Evolutionary conservation across 2,797 vertebrate species (phyloP).

Genomic region (Trachurus trachurus): DNA sequence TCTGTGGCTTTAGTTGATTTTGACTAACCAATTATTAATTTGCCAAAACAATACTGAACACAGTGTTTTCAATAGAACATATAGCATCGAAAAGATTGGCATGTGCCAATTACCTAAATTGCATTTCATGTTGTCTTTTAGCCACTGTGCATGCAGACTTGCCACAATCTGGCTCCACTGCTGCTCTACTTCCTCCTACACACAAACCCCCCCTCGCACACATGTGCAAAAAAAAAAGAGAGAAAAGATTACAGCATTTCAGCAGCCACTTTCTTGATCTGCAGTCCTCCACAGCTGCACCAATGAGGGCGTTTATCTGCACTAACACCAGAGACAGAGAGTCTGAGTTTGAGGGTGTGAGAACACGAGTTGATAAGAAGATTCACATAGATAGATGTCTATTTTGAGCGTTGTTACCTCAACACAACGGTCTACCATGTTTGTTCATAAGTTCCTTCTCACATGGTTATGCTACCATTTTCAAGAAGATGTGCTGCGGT

Average conservation of each 20-base stretch:
- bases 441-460: background rate
- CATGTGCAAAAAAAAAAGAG: too few species aligned
- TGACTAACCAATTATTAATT: background rate
- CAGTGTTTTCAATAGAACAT: background rate
- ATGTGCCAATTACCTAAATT: background rate
- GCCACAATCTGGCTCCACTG: background rate
- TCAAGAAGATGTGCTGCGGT: background rate
- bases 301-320: too few species aligned
- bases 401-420: background rate
- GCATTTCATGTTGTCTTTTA: background rate
- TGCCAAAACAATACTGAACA: background rate
- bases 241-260: conserved; percentile 2
- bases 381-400: background rate
- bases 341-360: conserved; percentile 22
- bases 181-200: conserved; percentile 1
- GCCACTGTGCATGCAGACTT: background rate
- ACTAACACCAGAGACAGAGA: conserved; percentile 46
- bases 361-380: background rate
- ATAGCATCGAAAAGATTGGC: background rate
- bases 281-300: background rate
- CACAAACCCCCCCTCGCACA: background rate
- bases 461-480: background rate
- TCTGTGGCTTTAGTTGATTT: background rate
- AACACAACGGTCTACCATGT: background rate
- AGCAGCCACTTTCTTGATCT: conserved; percentile 4